phyloP scores from a whole-genome alignment of 2,888 invertebrate species.

The Campoplex nolae region DNA sequence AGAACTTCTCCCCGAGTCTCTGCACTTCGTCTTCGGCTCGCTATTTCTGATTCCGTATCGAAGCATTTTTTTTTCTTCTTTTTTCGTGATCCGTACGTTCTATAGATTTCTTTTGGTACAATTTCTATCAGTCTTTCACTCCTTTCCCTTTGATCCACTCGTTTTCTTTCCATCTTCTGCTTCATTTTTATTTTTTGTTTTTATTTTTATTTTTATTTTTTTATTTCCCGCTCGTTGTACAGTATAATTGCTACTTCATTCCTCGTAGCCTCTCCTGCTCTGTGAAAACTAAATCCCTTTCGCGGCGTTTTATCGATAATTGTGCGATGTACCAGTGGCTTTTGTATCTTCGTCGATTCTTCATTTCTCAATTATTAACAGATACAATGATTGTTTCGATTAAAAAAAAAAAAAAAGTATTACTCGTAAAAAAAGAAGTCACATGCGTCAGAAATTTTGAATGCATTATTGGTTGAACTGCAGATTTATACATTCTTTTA shows the following conservation, averaged over 20 bases:
- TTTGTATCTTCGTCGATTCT: background rate
- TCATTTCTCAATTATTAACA: background rate
- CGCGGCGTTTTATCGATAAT: conserved; percentile 10
- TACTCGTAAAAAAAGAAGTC: background rate
- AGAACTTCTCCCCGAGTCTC: conserved; percentile 22
- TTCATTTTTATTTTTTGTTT: background rate
- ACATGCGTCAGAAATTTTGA: too few species aligned
- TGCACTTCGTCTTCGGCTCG: conserved; percentile 44
- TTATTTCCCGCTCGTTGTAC: background rate
- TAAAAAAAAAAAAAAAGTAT: too few species aligned
- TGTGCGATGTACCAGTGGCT: background rate
- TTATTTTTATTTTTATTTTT: background rate
- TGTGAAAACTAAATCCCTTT: background rate
- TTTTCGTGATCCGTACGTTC: background rate
- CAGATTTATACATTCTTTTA: background rate
- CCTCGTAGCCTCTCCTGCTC: background rate
- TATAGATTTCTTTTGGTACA: conserved; percentile 28
- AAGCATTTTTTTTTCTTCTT: conserved; percentile 46
- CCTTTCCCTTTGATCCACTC: conserved; percentile 32
- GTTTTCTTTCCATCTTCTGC: conserved; percentile 11
- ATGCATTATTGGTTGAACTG: background rate
- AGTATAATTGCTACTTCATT: conserved; percentile 24
- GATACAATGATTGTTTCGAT: background rate
- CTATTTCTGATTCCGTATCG: conserved; percentile 47
- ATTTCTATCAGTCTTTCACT: conserved; percentile 36